Percentiles rank a stretch among this genome's conserved stretches.
Evolutionary conservation across 2,888 invertebrate genomes (phyloP).

Genomic region (Netelia virgata): DNA sequence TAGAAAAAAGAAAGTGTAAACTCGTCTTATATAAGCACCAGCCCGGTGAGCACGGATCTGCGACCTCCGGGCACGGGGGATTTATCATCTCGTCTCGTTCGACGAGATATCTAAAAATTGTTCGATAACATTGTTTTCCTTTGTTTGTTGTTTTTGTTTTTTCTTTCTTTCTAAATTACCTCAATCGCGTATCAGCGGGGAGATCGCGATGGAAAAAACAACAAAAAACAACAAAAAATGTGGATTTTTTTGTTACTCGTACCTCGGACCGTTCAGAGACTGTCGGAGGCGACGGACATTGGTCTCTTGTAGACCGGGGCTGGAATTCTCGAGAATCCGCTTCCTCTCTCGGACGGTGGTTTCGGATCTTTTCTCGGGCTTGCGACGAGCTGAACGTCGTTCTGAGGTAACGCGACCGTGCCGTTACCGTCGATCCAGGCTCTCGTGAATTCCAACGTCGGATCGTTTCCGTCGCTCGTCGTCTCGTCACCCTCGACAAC

Average conservation of each 20-base stretch:
- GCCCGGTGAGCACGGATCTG: slow-evolving; percentile 49
- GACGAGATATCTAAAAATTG: background rate
- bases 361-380: slow-evolving; percentile 86
- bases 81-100: background rate
- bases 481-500: slow-evolving; percentile 63
- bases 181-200: slow-evolving; percentile 3
- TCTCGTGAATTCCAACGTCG: slow-evolving; percentile 89
- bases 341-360: slow-evolving; percentile 82
- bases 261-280: slow-evolving; percentile 74
- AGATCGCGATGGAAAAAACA: background rate
- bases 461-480: slow-evolving; percentile 85
- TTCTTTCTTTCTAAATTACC: background rate
- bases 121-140: background rate
- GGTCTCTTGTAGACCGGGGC: slow-evolving; percentile 85
- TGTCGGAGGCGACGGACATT: slow-evolving; percentile 82
- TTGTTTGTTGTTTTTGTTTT: background rate
- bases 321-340: slow-evolving; percentile 85
- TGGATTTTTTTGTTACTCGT: background rate
- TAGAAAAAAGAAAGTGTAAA: slow-evolving; percentile 29
- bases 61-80: slow-evolving; percentile 52
- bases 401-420: slow-evolving; percentile 85
- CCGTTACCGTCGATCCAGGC: slow-evolving; percentile 92
- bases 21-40: slow-evolving; percentile 62
- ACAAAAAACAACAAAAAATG: slow-evolving; percentile 45
- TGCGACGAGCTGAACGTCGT: slow-evolving; percentile 81